Base-by-base conservation (phyloP, 2,113 vertebrate genomes). In the Hiodon alosoides region DNA sequence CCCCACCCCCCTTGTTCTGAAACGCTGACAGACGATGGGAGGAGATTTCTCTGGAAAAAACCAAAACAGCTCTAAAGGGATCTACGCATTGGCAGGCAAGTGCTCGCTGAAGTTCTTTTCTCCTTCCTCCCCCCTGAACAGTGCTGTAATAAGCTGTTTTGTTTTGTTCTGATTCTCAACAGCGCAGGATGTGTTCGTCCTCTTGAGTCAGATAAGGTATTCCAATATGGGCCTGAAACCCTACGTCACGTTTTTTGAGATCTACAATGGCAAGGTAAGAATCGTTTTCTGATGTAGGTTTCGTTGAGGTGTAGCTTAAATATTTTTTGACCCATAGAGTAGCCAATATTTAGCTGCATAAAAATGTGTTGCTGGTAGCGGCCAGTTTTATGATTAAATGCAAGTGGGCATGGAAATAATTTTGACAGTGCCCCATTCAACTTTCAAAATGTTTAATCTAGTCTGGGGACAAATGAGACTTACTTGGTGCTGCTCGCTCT, bases 211-310 rank as follows among this genome's bases (percentile, higher is more conserved):
- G 78, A 87, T 92, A 74, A 89, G 79, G 9, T 95, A 94, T 80
- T 80, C 78, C 51, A 85, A 73, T 70, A 81, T 90, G 80, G 86
- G 91, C 75, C 86, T 99, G 31, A 90, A 90, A 76, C 90, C 93
- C 51, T 95, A 91, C 51, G 95, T 96, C 75, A 95, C 94, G 16
- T 99, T 98, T 87, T 99, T 99, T 84, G 97, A 99, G 86, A 98
- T 99, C 86, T 99, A 99, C 86, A 99, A 98, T 70, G 94, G 96
- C 76, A 98, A 99, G 91, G 96, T 98, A 84, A 83, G 86, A 67
- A 10, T 8, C 3, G 31, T 4, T 75, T 7, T 74, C 31, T 13
- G 0, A 50, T 9, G n/a, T 1, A 2, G 6, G 50, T 7, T 68
- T 14, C 13, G 2, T 71, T 14, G 17, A 10, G 5, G 4, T 47